A percentile compares a stretch with the other conserved stretches of the same genome.
Conservation (phyloP, 2,797 vertebrate genomes). For the Malacoctenus gilli region DNA sequence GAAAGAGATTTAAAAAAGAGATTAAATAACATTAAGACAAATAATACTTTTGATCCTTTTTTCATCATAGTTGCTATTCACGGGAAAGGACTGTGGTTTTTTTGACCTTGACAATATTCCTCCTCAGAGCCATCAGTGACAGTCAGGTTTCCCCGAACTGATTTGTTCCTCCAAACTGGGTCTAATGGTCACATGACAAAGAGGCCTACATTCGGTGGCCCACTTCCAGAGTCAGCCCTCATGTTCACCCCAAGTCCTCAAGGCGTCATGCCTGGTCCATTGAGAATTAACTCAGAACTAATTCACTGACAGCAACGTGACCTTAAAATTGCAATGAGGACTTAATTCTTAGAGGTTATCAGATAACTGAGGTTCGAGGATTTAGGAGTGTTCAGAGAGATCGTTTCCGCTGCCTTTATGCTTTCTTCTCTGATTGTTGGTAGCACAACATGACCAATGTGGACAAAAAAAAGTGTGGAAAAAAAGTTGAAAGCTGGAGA, state of each 20-base stretch:
- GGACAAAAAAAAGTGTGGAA: too few relatives aligned
- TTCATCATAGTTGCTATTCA: constrained; percentile 2
- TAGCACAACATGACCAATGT: too few relatives aligned
- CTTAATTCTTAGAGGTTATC: constrained; percentile 12
- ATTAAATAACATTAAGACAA: constrained; percentile 29
- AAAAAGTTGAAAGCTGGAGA: neutral
- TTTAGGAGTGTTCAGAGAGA: too few relatives aligned
- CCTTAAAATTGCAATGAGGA: constrained; percentile 5
- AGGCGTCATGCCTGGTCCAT: neutral
- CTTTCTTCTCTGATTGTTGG: too few relatives aligned
- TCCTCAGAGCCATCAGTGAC: constrained; percentile 19
- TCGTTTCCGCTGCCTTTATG: too few relatives aligned
- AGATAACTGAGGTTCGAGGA: neutral
- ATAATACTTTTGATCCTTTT: too few relatives aligned
- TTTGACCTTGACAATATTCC: constrained; percentile 2
- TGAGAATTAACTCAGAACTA: constrained; percentile 3
- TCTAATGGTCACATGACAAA: constrained; percentile 16
- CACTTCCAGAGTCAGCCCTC: constrained; percentile 8
- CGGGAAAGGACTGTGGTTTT: constrained; percentile 14
- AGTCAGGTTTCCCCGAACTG: constrained; percentile 1
- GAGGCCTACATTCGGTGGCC: constrained; percentile 9
- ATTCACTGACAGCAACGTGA: constrained; percentile 1
- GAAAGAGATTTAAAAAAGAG: too few relatives aligned
- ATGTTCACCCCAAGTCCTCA: constrained; percentile 9
- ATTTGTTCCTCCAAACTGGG: constrained; percentile 9